phyloP scores from a whole-genome alignment of 2,113 vertebrate species.

The Siniperca knerii region DNA sequence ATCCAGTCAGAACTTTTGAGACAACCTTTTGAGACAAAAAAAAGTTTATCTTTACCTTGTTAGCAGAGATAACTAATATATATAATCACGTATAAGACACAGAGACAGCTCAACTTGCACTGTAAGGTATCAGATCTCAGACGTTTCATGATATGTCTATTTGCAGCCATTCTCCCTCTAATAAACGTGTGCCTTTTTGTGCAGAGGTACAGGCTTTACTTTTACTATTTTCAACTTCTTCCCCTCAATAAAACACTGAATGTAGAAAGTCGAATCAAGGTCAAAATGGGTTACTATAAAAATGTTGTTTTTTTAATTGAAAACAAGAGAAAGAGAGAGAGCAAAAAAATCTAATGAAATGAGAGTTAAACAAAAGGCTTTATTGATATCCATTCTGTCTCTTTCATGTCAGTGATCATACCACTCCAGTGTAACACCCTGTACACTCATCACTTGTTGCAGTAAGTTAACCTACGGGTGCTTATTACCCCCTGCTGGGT shows the following conservation, averaged over 20 bases:
- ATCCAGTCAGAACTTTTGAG: constrained; percentile 1
- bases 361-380: constrained; percentile 5
- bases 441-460: constrained; percentile 58
- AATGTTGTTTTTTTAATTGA: neutral
- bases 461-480: constrained; percentile 51
- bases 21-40: neutral
- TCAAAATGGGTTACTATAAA: constrained; percentile 1
- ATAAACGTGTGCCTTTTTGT: neutral
- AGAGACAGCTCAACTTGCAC: constrained; percentile 1
- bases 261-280: constrained; percentile 4
- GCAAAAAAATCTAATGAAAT: constrained; percentile 11
- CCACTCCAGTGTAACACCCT: constrained; percentile 18
- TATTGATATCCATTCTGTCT: constrained; percentile 10
- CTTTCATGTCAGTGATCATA: constrained; percentile 19
- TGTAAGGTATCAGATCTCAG: constrained; percentile 2
- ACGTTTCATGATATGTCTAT: constrained; percentile 26
- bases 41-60: neutral
- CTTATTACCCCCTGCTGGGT: constrained; percentile 47
- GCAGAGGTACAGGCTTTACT: neutral
- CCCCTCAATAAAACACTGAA: neutral
- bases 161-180: neutral
- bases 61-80: constrained; percentile 1
- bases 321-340: neutral
- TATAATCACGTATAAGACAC: constrained; percentile 19
- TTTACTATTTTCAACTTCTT: neutral